These are phyloP conservation scores for Trematocara zebra DNA, from an alignment of 2,113 vertebrate species.

Conservation along the genomic window DNA sequence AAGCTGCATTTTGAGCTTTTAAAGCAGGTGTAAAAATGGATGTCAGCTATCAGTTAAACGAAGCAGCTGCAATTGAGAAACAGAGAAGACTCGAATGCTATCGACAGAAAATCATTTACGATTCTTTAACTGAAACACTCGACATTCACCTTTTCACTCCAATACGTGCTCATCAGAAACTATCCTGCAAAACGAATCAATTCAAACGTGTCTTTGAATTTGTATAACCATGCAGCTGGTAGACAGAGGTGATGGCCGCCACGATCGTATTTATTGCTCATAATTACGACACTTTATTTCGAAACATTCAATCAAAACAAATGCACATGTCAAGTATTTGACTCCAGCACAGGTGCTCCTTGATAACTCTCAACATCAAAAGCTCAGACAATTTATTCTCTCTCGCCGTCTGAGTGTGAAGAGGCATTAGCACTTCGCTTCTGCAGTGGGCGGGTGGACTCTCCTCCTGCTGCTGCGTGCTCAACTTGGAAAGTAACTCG, in stretches of 20 bases:
- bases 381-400: constrained; percentile 29
- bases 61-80: not conserved
- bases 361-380: constrained; percentile 18
- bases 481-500: constrained; percentile 8
- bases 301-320: not conserved
- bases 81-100: not conserved
- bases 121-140: not conserved
- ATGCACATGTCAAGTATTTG: constrained; percentile 19
- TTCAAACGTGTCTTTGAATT: not conserved
- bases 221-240: rapidly evolving
- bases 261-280: not conserved
- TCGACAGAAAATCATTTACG: not conserved
- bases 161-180: not conserved
- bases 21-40: not conserved
- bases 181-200: not conserved
- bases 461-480: not conserved
- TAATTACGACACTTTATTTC: not conserved
- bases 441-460: constrained; percentile 16
- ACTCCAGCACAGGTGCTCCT: constrained; percentile 2
- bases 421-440: constrained; percentile 14
- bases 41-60: not conserved
- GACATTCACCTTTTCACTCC: not conserved
- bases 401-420: constrained; percentile 10
- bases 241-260: not conserved
- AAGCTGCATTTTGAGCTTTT: not conserved